Evolutionary conservation across 2,888 invertebrate genomes (phyloP), one percentile per base, ranked within the genome.

Genomic region (Escarpia spicata): DNA sequence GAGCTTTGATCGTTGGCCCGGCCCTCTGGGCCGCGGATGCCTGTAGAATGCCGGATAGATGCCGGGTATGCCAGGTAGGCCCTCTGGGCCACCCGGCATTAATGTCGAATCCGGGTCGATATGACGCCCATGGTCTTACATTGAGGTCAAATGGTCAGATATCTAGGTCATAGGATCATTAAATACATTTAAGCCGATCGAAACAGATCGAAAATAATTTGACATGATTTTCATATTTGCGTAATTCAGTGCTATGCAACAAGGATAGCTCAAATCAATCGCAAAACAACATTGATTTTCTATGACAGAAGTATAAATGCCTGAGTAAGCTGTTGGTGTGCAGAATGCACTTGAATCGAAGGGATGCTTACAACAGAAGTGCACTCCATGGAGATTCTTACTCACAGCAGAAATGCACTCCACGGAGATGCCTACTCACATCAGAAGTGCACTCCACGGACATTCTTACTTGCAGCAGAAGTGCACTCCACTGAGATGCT

Each of bases 251-350:
- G n/a, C 19, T 26, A 26, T 75, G 75, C 75, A 75, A 75, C 75
- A 75, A 26, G 15, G 75, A 26, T n/a, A 75, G 75, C 26, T 75
- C 3, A 19, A n/a, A 75, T n/a, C n/a, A 75, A 75, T 75, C 75
- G 26, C n/a, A 75, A 75, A 75, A 75, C n/a, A 75, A 75, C 75
- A 75, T 75, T 75, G 75, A 75, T n/a, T 75, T 52, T 75, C 75
- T 75, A 75, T 75, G n/a, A 75, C 75, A 75, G 75, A 75, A 75
- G 19, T n/a, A 75, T 75, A 75, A 75, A 19, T 26, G 75, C n/a
- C 6, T 75, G 75, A 75, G 19, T n/a, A 75, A 75, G 75, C 75
- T 75, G 75, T 8, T 4, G 52, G 52, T 12, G 52, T 12, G 52
- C 52, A 52, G 52, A 52, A 52, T 52, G 15, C 52, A 52, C 52